Percentiles rank a stretch among this genome's conserved stretches.
Evolutionary conservation across 2,888 invertebrate species (phyloP).

Genomic region (Spodoptera picta): DNA sequence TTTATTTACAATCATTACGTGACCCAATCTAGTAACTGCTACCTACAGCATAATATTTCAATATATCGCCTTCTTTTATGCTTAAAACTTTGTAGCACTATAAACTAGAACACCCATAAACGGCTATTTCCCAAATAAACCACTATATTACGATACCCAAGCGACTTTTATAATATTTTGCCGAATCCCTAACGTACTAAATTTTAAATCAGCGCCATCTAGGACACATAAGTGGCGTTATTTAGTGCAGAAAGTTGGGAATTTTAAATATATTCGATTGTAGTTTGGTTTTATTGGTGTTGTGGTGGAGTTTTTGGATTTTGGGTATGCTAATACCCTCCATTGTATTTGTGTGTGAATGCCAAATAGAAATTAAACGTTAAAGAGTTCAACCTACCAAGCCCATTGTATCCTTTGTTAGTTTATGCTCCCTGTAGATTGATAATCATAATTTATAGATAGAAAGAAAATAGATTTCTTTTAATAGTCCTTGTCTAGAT

Average conservation of each 20-base stretch:
- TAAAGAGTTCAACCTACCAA: no score
- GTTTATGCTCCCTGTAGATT: no score
- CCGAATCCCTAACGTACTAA: constrained; percentile 30
- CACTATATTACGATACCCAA: constrained; percentile 45
- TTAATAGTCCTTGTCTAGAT: no score
- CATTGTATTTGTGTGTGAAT: no score
- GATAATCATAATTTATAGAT: no score
- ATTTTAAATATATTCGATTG: constrained; percentile 27
- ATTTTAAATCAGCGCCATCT: constrained; percentile 41
- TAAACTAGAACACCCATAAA: constrained; percentile 49
- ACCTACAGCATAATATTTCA: constrained; percentile 37
- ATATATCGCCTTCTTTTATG: constrained; percentile 40
- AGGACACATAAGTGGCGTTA: constrained; percentile 34
- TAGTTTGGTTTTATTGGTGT: constrained; percentile 2
- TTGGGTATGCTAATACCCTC: neutral
- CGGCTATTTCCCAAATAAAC: constrained; percentile 51
- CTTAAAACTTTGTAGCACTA: constrained; percentile 43
- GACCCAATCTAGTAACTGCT: constrained; percentile 20
- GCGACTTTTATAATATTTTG: constrained; percentile 48
- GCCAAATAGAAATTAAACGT: no score
- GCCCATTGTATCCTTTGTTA: no score
- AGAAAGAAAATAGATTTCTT: no score
- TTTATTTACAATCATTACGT: constrained; percentile 28
- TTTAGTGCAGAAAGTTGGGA: constrained; percentile 28
- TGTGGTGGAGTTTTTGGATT: constrained; percentile 5